Base-by-base conservation (phyloP, 2,888 invertebrate species). In the Carterocephalus palaemon region DNA sequence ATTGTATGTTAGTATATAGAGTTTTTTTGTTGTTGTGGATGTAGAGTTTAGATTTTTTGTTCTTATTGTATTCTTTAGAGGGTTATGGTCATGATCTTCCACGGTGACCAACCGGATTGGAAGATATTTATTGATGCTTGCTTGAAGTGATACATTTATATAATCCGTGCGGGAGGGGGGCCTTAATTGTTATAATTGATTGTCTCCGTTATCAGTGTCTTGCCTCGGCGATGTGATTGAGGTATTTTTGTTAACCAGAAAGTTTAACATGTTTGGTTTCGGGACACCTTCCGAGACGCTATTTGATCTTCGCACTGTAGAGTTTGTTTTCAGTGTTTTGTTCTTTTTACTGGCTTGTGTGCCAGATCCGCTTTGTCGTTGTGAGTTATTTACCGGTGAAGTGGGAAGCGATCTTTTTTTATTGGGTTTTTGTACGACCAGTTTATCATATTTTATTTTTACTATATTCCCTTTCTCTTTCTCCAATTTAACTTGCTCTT, bases 221-320 rank as follows among this genome's bases (percentile, higher is more conserved):
- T 24, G 8, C 10, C 12, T 10, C 0, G 33, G 1, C 20, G 13
- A 5, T 33, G 7, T 33, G 7, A 12, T 22, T 2, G 2, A 16
- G 2, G 20, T n/a, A 10, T 10, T 55, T 36, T 53, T 55, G 5
- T 47, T 54, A 2, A 23, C 17, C 34, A 56, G 1, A 37, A 37
- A 57, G 19, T 48, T 59, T 0, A 54, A 23, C 28, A 57, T 53
- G n/a, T 54, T 22, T 12, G 51, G 51, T 42, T 56, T 55, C 3
- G 52, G 0, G 5, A 42, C 33, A 23, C 48, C 53, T 9, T 56
- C 51, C 5, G 47, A 6, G 1, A 54, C 5, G 5, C 10, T 24
- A 5, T 8, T 10, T 2, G 10, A 24, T 9, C 9, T 9, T 2
- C 5, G 24, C 2, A 5, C 9, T 3, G 24, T 2, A 9, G 24